Conservation (phyloP, 92 coral and sea anemone genomes). For the Blastomussa wellsi region DNA sequence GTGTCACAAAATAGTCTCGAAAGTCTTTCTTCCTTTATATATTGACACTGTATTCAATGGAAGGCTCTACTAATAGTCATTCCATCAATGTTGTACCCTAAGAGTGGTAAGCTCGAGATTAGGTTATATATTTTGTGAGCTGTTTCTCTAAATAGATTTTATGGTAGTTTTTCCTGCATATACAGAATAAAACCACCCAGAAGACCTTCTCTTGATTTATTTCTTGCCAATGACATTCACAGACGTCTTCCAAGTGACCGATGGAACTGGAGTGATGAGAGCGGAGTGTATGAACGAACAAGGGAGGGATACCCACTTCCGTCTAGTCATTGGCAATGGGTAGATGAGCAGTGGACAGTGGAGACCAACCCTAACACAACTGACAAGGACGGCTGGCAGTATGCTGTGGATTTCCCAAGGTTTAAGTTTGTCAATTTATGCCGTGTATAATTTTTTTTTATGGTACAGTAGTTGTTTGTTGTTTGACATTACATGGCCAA, state of each 20-base stretch:
- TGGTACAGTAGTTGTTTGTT: background rate
- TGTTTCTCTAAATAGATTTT: no score
- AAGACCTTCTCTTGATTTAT: background rate
- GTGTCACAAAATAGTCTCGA: no score
- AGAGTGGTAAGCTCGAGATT: no score
- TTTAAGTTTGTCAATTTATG: slow-evolving; percentile 9
- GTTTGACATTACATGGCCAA: background rate
- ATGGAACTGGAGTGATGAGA: slow-evolving; percentile 92
- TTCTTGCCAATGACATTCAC: background rate
- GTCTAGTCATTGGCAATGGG: slow-evolving; percentile 97
- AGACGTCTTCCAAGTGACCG: slow-evolving; percentile 97
- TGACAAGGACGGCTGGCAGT: slow-evolving; percentile 96
- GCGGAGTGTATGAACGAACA: slow-evolving; percentile 88
- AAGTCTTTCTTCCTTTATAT: no score
- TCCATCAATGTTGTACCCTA: no score
- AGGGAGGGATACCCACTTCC: slow-evolving; percentile 88
- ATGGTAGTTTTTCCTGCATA: no score
- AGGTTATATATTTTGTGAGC: no score
- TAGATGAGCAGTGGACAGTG: slow-evolving; percentile 82
- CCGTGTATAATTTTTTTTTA: background rate
- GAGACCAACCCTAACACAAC: slow-evolving; percentile 86
- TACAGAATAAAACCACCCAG: background rate
- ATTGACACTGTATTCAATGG: no score
- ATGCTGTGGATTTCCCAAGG: slow-evolving; percentile 98
- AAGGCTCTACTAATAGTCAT: no score